phyloP scores from a whole-genome alignment of 1,140 invertebrate species.

The Zaprionus kolodkinae region DNA sequence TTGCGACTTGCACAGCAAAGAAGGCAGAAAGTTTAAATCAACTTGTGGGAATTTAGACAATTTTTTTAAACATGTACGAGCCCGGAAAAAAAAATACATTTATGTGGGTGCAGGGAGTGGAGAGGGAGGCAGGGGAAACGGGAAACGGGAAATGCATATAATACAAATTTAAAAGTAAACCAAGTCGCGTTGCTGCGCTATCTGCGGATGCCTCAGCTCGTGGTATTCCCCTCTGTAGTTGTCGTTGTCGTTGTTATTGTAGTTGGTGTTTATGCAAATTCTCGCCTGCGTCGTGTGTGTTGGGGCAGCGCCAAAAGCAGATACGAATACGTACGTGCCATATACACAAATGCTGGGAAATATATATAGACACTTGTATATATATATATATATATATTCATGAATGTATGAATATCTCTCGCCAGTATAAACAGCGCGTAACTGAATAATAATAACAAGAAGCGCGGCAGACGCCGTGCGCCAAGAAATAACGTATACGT shows the following conservation, averaged over 20 bases:
- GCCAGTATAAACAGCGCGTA: conserved; percentile 77
- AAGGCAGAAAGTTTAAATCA: conserved; percentile 80
- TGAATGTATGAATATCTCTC: conserved; percentile 81
- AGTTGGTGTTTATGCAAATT: conserved; percentile 78
- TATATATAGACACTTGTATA: conserved; percentile 13
- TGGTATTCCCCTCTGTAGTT: conserved; percentile 45
- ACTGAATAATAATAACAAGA: conserved; percentile 80
- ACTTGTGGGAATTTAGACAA: conserved; percentile 82
- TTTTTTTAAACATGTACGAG: conserved; percentile 76
- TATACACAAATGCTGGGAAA: conserved; percentile 1
- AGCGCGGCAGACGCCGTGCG: conserved; percentile 23
- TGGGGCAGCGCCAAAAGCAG: conserved; percentile 72
- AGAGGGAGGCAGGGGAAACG: not conserved
- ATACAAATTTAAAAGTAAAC: conserved; percentile 80
- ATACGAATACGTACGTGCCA: conserved; percentile 63
- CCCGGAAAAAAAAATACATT: conserved; percentile 39
- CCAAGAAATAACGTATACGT: conserved; percentile 11
- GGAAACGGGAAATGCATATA: conserved; percentile 49
- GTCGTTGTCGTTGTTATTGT: too few relatives aligned
- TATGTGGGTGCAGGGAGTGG: conserved; percentile 1
- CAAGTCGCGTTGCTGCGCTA: conserved; percentile 66
- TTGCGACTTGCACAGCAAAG: conserved; percentile 40
- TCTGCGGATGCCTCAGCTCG: conserved; percentile 61
- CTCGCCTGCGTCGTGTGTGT: conserved; percentile 62
- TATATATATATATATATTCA: conserved; percentile 56